phyloP scores from a whole-genome alignment of 2,797 vertebrate genomes.

The Chrysocyon brachyurus region DNA sequence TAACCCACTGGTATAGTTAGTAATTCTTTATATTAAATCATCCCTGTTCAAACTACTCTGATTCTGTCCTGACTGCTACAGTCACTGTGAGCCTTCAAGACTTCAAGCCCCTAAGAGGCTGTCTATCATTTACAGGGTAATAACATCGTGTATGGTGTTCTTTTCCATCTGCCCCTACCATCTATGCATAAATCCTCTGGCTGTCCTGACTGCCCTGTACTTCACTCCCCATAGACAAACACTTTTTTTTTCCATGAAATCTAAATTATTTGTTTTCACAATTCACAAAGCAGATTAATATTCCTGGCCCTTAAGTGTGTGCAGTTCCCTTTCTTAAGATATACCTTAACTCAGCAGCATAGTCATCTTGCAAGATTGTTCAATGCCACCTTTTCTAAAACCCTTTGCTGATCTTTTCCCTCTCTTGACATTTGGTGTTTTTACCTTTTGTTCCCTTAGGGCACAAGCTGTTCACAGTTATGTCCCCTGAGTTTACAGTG shows the following conservation, averaged over 20 bases:
- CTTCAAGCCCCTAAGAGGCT: background rate
- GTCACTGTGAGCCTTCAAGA: background rate
- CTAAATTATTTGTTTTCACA: background rate
- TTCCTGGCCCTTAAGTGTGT: background rate
- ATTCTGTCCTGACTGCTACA: background rate
- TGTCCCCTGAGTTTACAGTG: background rate
- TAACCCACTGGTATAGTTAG: background rate
- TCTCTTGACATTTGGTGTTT: background rate
- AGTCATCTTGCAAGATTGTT: background rate
- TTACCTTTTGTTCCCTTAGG: background rate
- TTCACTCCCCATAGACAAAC: background rate
- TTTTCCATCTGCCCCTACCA: background rate
- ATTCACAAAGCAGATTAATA: background rate
- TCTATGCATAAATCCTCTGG: background rate
- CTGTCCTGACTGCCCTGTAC: background rate
- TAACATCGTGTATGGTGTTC: fast-evolving
- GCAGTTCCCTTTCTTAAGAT: background rate
- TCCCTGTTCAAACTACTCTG: background rate
- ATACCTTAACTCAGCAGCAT: background rate
- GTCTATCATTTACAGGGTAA: background rate
- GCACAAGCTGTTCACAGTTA: background rate
- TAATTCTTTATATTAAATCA: constrained; percentile 32
- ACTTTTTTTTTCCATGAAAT: background rate
- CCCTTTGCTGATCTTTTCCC: background rate
- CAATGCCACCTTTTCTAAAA: background rate